Evolutionary conservation across 2,797 vertebrate species (phyloP), one percentile per base, ranked within the genome.

Genomic region (Hydrolagus colliei): DNA sequence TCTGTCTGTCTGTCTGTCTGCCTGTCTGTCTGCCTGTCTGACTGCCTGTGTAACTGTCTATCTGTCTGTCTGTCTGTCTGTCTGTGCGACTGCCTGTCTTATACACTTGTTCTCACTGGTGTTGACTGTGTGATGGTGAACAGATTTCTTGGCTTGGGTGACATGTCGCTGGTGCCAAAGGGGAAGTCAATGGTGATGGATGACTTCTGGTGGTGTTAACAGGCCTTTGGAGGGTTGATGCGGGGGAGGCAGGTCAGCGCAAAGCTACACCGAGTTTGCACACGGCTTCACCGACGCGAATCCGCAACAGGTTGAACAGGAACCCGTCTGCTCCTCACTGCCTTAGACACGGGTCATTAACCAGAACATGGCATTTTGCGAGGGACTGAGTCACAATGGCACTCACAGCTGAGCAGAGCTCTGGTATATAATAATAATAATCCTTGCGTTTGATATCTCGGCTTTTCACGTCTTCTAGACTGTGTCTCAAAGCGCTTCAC

Each of bases 151-250:
- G 65, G 65, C 32, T 41, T 11, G n/a, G 9, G 71, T 84, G 79
- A 68, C 18, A 84, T 63, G 10, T 80, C 22, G 27, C 78, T 80
- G 62, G 11, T 84, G 79, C 20, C 79, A 71, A 20, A 84, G 9
- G 22, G 32, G 65, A 71, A 84, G 65, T 35, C 16, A 20, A 27
- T 52, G 65, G n/a, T 41, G 27, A 84, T 71, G 4, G 79, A 84
- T 4, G 68, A 84, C 79, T 71, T 84, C 65, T 84, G 65, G 79
- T 84, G 65, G 79, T 84, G 79, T 68, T 68, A 71, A 67, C 27
- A 71, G 65, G 65, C 3, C 10, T 68, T 84, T 84, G 20, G 71
- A 84, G 79, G 20, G 10, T 67, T 13, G 16, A n/a, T 84, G 65
- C 6, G 41, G 52, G 11, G 61, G 52, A 52, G n/a, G 75, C 18